Base-by-base conservation (phyloP, 2,113 vertebrate species). In the Gavialis gangeticus region DNA sequence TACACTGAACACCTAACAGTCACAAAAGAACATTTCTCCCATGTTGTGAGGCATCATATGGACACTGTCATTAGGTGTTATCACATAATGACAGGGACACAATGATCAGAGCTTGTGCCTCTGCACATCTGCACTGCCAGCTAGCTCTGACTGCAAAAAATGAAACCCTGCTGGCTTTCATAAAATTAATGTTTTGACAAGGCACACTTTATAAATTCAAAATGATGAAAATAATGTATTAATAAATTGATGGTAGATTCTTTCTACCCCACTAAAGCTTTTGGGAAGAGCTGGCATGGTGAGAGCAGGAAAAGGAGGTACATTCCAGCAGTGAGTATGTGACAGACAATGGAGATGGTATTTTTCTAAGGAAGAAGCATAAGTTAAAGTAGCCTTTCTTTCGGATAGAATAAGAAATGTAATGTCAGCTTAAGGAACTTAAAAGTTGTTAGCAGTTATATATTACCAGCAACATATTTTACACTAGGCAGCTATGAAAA, bases 381-480 rank as follows among this genome's bases (percentile, higher is more conserved):
- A 80, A 66, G 88, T 89, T 75, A 88, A 88, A 91, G 79, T 93
- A 92, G 77, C 73, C 80, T 82, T 86, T 88, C 55, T 92, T 80
- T 96, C 54, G 93, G 95, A 95, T 95, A 92, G 94, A 94, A 96
- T 86, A 94, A 90, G 87, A 95, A 93, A 91, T 86, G 91, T 80
- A 96, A 83, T 94, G 91, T 91, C 94, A 76, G 90, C 37, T 96
- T 95, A 89, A 91, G 93, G 94, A 96, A 96, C 92, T 95, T 97
- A 93, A 93, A 96, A 91, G 96, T 97, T 97, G 97, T 98, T 98
- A 98, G 97, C 96, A 88, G 80, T 97, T 98, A 97, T 95, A 94
- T 97, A 97, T 98, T 98, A 97, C 97, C 94, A 93, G 97, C 92
- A 97, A 97, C 96, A 90, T 98, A 97, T 98, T 98, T 98, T 97